Percentiles rank a stretch among this genome's conserved stretches.
These are phyloP conservation scores for Atherinomorus stipes DNA, from an alignment of 2,113 vertebrate genomes.

Conservation along the genomic window DNA sequence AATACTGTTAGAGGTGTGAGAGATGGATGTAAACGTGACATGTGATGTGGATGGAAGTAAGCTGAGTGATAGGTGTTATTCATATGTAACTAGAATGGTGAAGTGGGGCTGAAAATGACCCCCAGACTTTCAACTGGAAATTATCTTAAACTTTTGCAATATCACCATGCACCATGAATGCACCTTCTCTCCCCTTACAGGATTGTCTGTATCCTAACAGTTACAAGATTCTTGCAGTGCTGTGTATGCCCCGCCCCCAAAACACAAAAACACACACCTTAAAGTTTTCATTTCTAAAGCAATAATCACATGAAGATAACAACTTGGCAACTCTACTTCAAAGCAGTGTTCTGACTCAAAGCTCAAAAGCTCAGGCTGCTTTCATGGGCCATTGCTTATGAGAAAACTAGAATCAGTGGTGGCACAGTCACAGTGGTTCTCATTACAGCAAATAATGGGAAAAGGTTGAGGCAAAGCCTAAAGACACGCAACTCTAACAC, in stretches of 20 bases:
- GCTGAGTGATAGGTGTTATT: too few species aligned
- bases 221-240: slow-evolving; percentile 23
- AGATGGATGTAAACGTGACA: too few species aligned
- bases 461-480: slow-evolving; percentile 4
- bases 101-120: too few species aligned
- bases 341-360: slow-evolving; percentile 22
- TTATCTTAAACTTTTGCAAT: slow-evolving; percentile 1
- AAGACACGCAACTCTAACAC: slow-evolving; percentile 16
- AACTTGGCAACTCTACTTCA: slow-evolving; percentile 18
- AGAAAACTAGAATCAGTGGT: slow-evolving; percentile 9
- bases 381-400: slow-evolving; percentile 21
- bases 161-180: neutral
- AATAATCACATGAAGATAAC: slow-evolving; percentile 21
- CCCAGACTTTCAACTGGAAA: neutral
- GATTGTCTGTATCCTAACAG: neutral
- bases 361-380: slow-evolving; percentile 18
- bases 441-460: slow-evolving; percentile 17
- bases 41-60: too few species aligned
- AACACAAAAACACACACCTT: neutral
- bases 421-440: slow-evolving; percentile 4
- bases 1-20: too few species aligned
- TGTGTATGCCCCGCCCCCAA: slow-evolving; percentile 19
- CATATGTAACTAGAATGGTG: too few species aligned
- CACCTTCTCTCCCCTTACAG: slow-evolving; percentile 1
- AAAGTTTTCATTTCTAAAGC: slow-evolving; percentile 24